Conservation (phyloP, 2,888 invertebrate genomes). For the Microctonus brassicae region DNA sequence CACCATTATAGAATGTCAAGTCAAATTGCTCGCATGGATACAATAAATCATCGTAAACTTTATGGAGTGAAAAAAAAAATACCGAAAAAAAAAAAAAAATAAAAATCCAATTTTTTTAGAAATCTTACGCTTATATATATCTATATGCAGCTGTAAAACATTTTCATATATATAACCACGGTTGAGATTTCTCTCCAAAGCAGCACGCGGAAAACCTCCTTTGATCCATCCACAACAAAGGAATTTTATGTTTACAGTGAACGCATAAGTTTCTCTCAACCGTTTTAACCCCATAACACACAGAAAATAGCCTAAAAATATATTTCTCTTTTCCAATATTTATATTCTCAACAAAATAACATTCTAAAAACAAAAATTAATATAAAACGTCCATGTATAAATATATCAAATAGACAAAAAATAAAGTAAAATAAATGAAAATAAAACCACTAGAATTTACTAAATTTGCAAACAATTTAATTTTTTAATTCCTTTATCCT, state of each 20-base stretch:
- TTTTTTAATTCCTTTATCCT: no score
- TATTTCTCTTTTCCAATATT: no score
- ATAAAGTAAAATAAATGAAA: no score
- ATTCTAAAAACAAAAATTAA: no score
- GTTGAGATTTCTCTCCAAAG: conserved; percentile 47
- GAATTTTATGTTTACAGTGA: background rate
- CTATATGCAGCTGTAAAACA: conserved; percentile 44
- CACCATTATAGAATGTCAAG: background rate
- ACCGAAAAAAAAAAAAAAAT: conserved; percentile 15
- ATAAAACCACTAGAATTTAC: no score
- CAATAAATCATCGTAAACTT: conserved; percentile 28
- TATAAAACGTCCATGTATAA: no score
- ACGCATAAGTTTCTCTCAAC: background rate
- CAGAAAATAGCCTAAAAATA: no score
- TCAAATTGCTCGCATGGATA: conserved; percentile 10
- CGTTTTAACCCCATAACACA: background rate
- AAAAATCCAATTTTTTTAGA: conserved; percentile 35
- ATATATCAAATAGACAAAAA: no score
- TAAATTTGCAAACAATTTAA: no score
- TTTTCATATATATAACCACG: conserved; percentile 19
- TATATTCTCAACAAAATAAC: no score
- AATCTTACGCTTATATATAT: conserved; percentile 23
- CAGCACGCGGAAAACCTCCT: conserved; percentile 33
- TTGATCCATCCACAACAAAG: conserved; percentile 14
- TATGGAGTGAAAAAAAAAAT: conserved; percentile 26